phyloP scores from a whole-genome alignment of 1,140 invertebrate species.

The Aphaenogaster rudis region DNA sequence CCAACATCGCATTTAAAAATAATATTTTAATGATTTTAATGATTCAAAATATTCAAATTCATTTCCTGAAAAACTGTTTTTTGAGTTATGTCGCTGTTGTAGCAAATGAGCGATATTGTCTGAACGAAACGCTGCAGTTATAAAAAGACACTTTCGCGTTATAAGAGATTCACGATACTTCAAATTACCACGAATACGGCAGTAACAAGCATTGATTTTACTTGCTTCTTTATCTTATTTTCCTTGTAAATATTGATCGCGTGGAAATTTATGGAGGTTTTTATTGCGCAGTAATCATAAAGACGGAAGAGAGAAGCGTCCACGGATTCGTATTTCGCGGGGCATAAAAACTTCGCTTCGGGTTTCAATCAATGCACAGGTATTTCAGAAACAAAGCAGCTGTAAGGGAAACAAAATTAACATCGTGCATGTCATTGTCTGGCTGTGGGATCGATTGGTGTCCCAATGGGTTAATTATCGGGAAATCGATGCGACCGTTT shows the following conservation, averaged over 20 bases:
- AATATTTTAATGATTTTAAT: too few species aligned
- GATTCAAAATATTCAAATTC: too few species aligned
- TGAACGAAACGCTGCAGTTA: not conserved
- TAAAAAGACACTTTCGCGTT: not conserved
- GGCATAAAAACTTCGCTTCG: not conserved
- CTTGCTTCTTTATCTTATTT: not conserved
- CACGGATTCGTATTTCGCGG: not conserved
- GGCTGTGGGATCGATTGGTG: conserved; percentile 42
- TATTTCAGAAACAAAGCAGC: not conserved
- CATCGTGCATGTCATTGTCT: not conserved
- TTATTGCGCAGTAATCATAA: not conserved
- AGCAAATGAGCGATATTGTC: not conserved
- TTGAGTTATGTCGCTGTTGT: too few species aligned
- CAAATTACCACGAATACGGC: not conserved
- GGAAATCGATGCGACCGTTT: conserved; percentile 77
- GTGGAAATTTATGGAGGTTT: not conserved
- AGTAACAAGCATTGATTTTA: not conserved
- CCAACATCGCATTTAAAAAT: too few species aligned
- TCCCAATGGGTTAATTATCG: conserved; percentile 73
- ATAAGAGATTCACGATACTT: not conserved
- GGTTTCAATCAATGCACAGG: not conserved
- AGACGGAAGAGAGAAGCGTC: not conserved
- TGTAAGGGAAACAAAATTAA: conserved; percentile 9
- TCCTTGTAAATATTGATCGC: not conserved
- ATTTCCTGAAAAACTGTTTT: too few species aligned